Base-by-base conservation (phyloP, 30 jellyfish, hydroid and myxozoan species). In the Pseudorhiza aurosa region DNA sequence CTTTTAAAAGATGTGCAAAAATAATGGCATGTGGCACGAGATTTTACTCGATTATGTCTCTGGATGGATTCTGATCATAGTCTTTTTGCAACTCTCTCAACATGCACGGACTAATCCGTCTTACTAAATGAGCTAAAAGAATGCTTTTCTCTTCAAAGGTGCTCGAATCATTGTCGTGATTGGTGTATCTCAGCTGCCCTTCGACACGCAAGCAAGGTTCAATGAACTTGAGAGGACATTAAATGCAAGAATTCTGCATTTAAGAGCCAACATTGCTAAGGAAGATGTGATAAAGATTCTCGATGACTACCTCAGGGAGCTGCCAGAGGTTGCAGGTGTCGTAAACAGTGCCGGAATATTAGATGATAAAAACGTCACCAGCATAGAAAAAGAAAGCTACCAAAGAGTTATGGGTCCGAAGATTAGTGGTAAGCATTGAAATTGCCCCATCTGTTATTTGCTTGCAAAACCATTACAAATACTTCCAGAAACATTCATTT, bases 291-390 rank as follows among this genome's bases (percentile, higher is more conserved):
- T 68, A 9, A 3, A 29, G 15, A 18, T 32, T 15, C 62, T 81
- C 1, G 86, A 81, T 32, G 44, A 27, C 4, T 15, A 18, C 4
- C 67, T 81, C 8, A 75, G 68, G 24, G 27, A 31, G 21, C 33
- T 68, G 36, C 71, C 76, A 5, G 67, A 70, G 47, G 22, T 81
- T 8, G 93, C 93, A 40, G 93, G 93, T 1, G 50, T 81, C 1
- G 76, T 81, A 24, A 81, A 81, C 85, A 81, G 93, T 68, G 93
- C 93, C 1, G 93, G 59, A 29, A 63, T 81, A 8, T 36, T 81
- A 32, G 86, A 67, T 57, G 93, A 81, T 35, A 81, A 57, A 32
- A 19, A 30, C 35, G 31, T 81, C 18, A 28, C 19, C 21, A 65
- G 56, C 21, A 42, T 81, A 14, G 93, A 81, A 35, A 22, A 67